Percentiles rank a stretch among this genome's conserved stretches.
Conservation (phyloP, 2,113 vertebrate genomes). For the Panurus biarmicus region DNA sequence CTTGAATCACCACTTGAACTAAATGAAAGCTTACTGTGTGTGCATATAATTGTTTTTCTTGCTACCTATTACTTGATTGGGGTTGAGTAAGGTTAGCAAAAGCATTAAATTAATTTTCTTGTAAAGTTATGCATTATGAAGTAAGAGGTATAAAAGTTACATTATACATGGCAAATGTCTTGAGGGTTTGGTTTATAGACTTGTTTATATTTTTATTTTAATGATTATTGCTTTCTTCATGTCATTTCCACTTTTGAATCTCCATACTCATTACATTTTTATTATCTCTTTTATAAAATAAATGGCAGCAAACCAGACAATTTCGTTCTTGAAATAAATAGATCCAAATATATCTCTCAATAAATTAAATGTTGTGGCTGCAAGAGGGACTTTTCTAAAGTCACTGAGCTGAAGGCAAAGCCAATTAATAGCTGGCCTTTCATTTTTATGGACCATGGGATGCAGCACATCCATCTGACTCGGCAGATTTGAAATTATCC, state of each 20-base stretch:
- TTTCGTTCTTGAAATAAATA: conserved; percentile 35
- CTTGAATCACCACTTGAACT: conserved; percentile 28
- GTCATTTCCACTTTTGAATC: conserved; percentile 65
- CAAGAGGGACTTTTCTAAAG: conserved; percentile 12
- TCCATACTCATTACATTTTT: conserved; percentile 68
- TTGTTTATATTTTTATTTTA: conserved; percentile 71
- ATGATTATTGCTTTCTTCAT: conserved; percentile 66
- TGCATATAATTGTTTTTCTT: conserved; percentile 43
- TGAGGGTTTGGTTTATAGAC: conserved; percentile 70
- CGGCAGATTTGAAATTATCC: conserved; percentile 31
- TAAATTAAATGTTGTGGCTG: conserved; percentile 36
- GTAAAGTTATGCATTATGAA: conserved; percentile 63
- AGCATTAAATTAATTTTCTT: conserved; percentile 70
- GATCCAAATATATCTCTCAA: background rate
- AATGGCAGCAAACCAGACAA: conserved; percentile 29
- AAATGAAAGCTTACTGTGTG: conserved; percentile 39
- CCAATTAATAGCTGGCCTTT: conserved; percentile 55
- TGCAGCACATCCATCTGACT: conserved; percentile 6
- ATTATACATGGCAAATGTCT: conserved; percentile 63
- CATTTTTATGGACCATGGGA: background rate
- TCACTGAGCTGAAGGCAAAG: conserved; percentile 7
- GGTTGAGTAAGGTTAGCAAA: conserved; percentile 56
- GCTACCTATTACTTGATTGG: conserved; percentile 60
- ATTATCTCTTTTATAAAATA: conserved; percentile 67
- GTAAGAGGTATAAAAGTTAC: conserved; percentile 62